phyloP scores from a whole-genome alignment of 64 coral and sea anemone species.

The Montipora foliosa region DNA sequence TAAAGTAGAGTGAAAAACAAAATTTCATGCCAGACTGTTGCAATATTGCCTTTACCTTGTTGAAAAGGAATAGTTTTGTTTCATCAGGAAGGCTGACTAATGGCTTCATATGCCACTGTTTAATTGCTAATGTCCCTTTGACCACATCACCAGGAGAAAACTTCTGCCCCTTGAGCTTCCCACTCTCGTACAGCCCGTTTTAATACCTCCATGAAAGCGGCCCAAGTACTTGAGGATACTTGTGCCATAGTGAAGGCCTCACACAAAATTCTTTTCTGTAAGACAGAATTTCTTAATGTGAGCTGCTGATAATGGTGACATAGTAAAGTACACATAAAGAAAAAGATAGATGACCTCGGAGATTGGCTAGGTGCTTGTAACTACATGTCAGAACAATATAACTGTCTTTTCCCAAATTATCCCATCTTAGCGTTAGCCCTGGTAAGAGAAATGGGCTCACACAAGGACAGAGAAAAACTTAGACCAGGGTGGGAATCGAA shows the following conservation, averaged over 20 bases:
- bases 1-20: not conserved
- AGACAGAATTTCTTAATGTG: slow-evolving; percentile 5
- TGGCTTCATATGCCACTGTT: slow-evolving; percentile 8
- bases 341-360: not conserved
- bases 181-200: not conserved
- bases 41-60: slow-evolving; percentile 4
- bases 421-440: no score
- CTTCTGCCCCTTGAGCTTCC: not conserved
- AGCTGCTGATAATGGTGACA: not conserved
- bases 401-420: not conserved
- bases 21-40: not conserved
- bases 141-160: not conserved
- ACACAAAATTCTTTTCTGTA: slow-evolving; percentile 24
- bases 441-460: no score
- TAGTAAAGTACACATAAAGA: not conserved
- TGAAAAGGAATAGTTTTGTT: not conserved
- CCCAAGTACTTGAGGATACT: not conserved
- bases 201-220: not conserved
- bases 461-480: no score
- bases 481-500: no score
- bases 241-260: slow-evolving; percentile 7
- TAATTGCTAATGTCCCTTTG: not conserved
- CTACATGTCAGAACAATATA: not conserved
- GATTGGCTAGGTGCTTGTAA: not conserved
- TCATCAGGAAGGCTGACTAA: not conserved